phyloP scores from a whole-genome alignment of 2,888 invertebrate species.

The Polylopha cassiicola region DNA sequence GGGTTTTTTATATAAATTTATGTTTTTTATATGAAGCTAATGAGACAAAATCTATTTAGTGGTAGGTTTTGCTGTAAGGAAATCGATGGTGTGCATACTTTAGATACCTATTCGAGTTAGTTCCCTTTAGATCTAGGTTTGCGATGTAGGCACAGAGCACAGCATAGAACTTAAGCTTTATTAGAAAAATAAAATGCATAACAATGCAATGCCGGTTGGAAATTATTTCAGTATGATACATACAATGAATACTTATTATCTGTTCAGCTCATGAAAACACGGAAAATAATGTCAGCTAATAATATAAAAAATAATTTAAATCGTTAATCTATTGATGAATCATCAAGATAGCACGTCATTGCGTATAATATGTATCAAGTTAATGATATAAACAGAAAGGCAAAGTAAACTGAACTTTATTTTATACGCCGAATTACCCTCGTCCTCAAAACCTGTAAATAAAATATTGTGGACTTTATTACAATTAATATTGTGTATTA shows the following conservation, averaged over 20 bases:
- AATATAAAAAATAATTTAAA: constrained; percentile 2
- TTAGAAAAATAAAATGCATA: background rate
- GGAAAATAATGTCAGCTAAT: constrained; percentile 23
- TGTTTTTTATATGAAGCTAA: too few relatives aligned
- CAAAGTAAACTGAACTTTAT: constrained; percentile 6
- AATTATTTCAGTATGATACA: constrained; percentile 17
- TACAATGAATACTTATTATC: constrained; percentile 47
- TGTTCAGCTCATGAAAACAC: constrained; percentile 41
- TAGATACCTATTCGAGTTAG: too few relatives aligned
- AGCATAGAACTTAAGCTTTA: background rate
- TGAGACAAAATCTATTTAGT: too few relatives aligned
- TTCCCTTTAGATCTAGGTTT: too few relatives aligned
- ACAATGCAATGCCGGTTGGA: background rate
- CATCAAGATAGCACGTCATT: constrained; percentile 35
- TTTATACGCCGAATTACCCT: constrained; percentile 41
- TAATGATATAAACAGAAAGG: constrained; percentile 3
- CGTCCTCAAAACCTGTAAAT: constrained; percentile 56
- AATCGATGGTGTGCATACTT: too few relatives aligned
- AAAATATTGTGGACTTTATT: constrained; percentile 8
- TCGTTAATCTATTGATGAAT: constrained; percentile 1
- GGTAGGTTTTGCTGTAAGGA: too few relatives aligned
- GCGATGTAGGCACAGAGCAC: too few relatives aligned
- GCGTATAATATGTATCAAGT: constrained; percentile 27
- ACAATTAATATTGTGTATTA: constrained; percentile 9
- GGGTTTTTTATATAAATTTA: too few relatives aligned